Base-by-base conservation (phyloP, 2,797 vertebrate genomes). In the Pantherophis alleghaniensis region DNA sequence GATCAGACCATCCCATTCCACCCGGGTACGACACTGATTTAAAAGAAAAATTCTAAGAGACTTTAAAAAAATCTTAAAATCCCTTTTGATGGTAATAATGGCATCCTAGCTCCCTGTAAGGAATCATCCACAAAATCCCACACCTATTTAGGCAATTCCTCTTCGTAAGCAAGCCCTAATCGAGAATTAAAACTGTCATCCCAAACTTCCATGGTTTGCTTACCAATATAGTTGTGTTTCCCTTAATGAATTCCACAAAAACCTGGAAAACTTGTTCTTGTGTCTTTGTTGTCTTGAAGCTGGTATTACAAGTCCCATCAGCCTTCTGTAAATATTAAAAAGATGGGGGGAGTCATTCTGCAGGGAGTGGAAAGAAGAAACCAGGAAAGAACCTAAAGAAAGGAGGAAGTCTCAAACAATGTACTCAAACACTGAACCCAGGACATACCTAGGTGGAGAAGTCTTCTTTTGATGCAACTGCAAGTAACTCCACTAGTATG, bases 261-360 rank as follows among this genome's bases (percentile, higher is more conserved):
- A 99, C 98, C 20, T 98, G 97, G 32, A 97, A 97, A 97, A 99
- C 98, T 93, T 99, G 98, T 92, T 99, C 98, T 96, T 97, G 97
- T 74, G 98, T 99, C 92, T 98, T 98, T 0, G 99, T 99, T 94
- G 98, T 99, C 98, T 99, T 99, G 98, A 99, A 99, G 97, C 99
- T 98, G 3, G 99, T 99, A 94, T 98, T 98, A 97, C 99, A 99
- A 0, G 98, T 98, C 59, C 99, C 99, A 14, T 99, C 99, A 0
- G 98, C 97, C 98, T 98, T 99, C 99, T 99, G 95, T 93, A 97
- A 53, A 95, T 92, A 96, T 26, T n/a, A 93, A 20, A 26, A 0
- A 61, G 94, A 1, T 94, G 11, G 53, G 47, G 42, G 16, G 0
- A 0, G 92, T 95, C 89, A 91, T 69, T 86, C 9, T n/a, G 51